phyloP scores from a whole-genome alignment of 2,888 invertebrate genomes.

The Sceliomorpha sp. region DNA sequence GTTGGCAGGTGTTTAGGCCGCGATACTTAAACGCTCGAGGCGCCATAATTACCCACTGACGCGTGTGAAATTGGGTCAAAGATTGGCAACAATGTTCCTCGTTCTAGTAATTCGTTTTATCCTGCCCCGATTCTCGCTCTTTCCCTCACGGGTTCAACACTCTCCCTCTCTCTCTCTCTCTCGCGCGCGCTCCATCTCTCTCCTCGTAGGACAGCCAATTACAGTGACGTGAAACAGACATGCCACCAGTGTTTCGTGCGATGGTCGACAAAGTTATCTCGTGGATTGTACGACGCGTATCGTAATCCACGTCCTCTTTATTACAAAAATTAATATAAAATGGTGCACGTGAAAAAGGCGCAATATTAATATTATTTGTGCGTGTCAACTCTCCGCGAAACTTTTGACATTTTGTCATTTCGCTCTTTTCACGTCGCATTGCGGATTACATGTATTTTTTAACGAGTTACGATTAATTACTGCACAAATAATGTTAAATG shows the following conservation, averaged over 20 bases:
- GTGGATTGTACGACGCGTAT: conserved; percentile 4
- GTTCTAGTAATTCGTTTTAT: conserved; percentile 30
- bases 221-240: conserved; percentile 18
- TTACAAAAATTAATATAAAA: conserved; percentile 6
- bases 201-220: conserved; percentile 29
- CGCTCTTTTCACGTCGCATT: background rate
- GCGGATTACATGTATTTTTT: background rate
- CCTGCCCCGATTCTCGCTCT: conserved; percentile 9
- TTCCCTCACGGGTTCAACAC: too few species aligned
- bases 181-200: too few species aligned
- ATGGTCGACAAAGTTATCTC: conserved; percentile 19
- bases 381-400: background rate
- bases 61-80: conserved; percentile 31
- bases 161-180: too few species aligned
- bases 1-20: background rate
- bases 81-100: conserved; percentile 12
- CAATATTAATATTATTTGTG: conserved; percentile 2
- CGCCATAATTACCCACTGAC: conserved; percentile 29
- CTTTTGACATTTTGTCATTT: background rate
- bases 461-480: too few species aligned
- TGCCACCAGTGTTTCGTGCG: conserved; percentile 11
- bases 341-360: background rate
- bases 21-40: conserved; percentile 2
- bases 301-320: background rate
- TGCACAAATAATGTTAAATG: too few species aligned